Evolutionary conservation across 2,888 invertebrate genomes (phyloP), one percentile per base, ranked within the genome.

Genomic region (Sarcophaga subvicina): DNA sequence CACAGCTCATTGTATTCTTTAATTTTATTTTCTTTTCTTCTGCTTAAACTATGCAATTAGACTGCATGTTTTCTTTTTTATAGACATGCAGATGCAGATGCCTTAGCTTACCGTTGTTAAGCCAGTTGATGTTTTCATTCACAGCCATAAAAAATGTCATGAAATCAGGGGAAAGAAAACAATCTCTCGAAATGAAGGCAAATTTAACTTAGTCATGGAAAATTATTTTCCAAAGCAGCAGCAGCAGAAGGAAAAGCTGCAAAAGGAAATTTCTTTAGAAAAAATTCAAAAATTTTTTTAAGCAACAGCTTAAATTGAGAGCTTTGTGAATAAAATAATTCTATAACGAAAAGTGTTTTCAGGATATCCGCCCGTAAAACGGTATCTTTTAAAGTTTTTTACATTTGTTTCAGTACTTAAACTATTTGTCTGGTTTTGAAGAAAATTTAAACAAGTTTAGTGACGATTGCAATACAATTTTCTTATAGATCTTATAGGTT

Each of bases 1-100:
- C 37, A 37, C 10, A 37, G 49, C 20, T 67, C 72, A 76, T 80
- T 81, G 45, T 63, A 67, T 67, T 59, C 60, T 72, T 72, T 45
- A 17, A 47, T 73, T 67, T 70, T 76, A 22, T 14, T 70, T 62
- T 49, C 12, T 47, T 67, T 76, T n/a, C 62, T 70, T 11, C 0
- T 54, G 4, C 59, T 64, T n/a, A 59, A 80, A 73, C 78, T 80
- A 83, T 80, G 86, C 83, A 86, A 86, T 86, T 86, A 86, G 77
- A 80, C 76, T 72, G 72, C 77, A 82, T 85, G 77, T 63, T 66
- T 62, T 82, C 63, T 66, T 27, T 72, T 17, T 37, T 10, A 25
- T 37, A 37, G 37, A 8, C 37, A 37, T 37, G 37, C 54, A 54
- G 60, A 83, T 72, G 72, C 70, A 85, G 76, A 77, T 80, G 78